Evolutionary conservation across 2,797 vertebrate genomes (phyloP), one percentile per base, ranked within the genome.

Genomic region (Euphonia xanthogaster): DNA sequence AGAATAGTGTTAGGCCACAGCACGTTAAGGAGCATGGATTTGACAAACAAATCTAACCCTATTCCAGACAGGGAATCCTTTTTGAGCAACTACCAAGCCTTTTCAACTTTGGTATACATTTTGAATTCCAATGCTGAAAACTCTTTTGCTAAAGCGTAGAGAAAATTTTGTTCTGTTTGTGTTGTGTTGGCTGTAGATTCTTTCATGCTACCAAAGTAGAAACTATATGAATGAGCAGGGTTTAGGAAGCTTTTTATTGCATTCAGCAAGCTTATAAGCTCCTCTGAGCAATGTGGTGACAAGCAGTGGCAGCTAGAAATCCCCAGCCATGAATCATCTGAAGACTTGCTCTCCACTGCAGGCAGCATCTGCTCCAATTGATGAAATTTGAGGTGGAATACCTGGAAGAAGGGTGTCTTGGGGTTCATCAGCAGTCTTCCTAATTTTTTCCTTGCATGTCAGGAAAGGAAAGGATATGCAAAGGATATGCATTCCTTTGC

Each of bases 241-340:
- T 76, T 95, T 93, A 47, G n/a, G 61, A 86, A 92, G 50, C 12
- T 87, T 47, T 93, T 90, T 89, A 73, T 92, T 92, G 57, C 78
- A 65, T 86, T 92, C 50, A 87, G 60, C 35, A 77, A 93, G 55
- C 22, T 75, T 77, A 48, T 75, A 74, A 95, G 55, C 57, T 73
- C 28, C 55, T 79, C 40, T 77, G 68, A 93, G 55, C 53, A 76
- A 61, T 63, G 50, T 17, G 45, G 44, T 66, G 80, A 92, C 57
- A 84, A 73, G 62, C 35, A 70, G 80, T 25, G 70, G 45, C 86
- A 92, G 42, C 60, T 70, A 85, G 57, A 94, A 94, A 91, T 92
- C 71, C 55, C 50, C 54, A 94, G 33, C 42, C 30, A 61, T 57
- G 81, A 76, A 80, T 94, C 60, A 68, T 80, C 74, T 71, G 48